Conservation (phyloP, 1,140 invertebrate species). For the Bombus affinis region DNA sequence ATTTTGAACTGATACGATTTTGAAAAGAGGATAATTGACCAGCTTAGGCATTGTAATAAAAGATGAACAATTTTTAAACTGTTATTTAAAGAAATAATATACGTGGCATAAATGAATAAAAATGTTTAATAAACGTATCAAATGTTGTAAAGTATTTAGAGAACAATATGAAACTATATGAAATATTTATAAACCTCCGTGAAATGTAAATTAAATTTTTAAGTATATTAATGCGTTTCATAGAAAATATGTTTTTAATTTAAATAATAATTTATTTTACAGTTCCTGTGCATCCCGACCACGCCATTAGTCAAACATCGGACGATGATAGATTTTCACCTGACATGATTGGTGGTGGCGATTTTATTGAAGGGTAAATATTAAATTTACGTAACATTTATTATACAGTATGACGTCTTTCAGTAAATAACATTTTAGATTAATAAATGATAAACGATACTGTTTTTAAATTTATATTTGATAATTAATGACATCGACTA, state of each 20-base stretch:
- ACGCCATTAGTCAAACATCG: conserved; percentile 54
- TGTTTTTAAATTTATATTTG: not conserved
- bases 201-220: not conserved
- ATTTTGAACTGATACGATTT: no score
- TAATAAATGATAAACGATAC: not conserved
- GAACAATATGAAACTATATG: not conserved
- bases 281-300: conserved; percentile 63
- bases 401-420: not conserved
- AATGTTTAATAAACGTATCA: not conserved
- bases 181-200: not conserved
- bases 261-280: conserved; percentile 49
- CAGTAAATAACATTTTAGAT: not conserved
- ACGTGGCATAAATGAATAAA: not conserved
- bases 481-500: not conserved
- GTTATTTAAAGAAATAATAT: not conserved
- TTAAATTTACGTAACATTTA: not conserved
- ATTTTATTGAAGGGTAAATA: conserved; percentile 73
- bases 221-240: not conserved
- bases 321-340: conserved; percentile 69
- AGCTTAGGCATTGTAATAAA: not conserved
- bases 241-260: not conserved
- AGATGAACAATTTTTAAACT: not conserved
- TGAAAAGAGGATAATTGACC: not conserved
- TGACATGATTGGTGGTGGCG: conserved; percentile 61
- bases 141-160: not conserved